These are phyloP conservation scores for Neogobius melanostomus DNA, from an alignment of 2,113 vertebrate genomes.

Conservation along the genomic window DNA sequence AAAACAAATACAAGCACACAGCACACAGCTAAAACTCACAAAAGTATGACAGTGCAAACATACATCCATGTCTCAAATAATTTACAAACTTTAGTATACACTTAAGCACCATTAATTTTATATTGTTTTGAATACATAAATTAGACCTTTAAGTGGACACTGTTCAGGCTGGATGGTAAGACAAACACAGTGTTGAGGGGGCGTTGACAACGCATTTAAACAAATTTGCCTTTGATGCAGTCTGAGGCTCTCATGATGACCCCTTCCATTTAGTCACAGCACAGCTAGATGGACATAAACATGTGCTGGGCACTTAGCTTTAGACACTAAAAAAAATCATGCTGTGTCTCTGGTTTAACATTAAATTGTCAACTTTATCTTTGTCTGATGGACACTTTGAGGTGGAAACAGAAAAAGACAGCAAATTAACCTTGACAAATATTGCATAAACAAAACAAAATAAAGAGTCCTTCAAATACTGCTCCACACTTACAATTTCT, in stretches of 20 bases:
- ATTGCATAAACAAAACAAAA: slow-evolving; percentile 58
- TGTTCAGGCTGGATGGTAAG: slow-evolving; percentile 53
- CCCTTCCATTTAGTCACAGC: slow-evolving; percentile 39
- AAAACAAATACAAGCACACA: slow-evolving; percentile 61
- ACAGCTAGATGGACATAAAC: slow-evolving; percentile 28
- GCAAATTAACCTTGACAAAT: not conserved
- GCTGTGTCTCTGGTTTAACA: slow-evolving; percentile 8
- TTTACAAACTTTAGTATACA: slow-evolving; percentile 80
- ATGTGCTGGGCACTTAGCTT: slow-evolving; percentile 51
- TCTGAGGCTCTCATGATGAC: slow-evolving; percentile 1
- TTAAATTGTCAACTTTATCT: slow-evolving; percentile 21
- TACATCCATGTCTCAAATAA: slow-evolving; percentile 76
- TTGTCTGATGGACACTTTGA: slow-evolving; percentile 25
- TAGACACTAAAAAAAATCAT: slow-evolving; percentile 25
- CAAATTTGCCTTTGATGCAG: not conserved
- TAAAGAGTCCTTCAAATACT: slow-evolving; percentile 63
- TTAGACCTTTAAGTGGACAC: slow-evolving; percentile 55
- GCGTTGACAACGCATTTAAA: not conserved
- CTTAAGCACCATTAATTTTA: slow-evolving; percentile 80
- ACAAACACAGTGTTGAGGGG: slow-evolving; percentile 1
- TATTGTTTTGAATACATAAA: slow-evolving; percentile 77
- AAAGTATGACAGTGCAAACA: slow-evolving; percentile 72
- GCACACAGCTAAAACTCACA: slow-evolving; percentile 65
- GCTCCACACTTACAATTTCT: slow-evolving; percentile 44
- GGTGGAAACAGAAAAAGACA: not conserved